Evolutionary conservation across 2,113 vertebrate genomes (phyloP).

Genomic region (Cisticola juncidis): DNA sequence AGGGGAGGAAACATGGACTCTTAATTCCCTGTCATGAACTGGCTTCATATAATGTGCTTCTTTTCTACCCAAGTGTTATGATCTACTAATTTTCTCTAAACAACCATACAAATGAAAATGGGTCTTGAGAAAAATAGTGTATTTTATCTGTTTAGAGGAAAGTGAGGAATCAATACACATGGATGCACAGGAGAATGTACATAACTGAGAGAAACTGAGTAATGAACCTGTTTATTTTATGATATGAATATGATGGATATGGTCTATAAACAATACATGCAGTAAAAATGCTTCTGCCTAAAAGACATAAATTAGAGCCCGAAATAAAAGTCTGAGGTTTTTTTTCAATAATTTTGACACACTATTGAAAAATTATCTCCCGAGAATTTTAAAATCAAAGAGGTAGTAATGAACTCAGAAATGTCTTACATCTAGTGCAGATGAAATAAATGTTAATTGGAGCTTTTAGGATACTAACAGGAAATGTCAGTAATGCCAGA

Average conservation of each 20-base stretch:
- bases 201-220: not conserved
- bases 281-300: not conserved
- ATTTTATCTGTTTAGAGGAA: not conserved
- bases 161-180: not conserved
- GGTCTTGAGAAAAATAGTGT: not conserved
- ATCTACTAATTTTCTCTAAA: not conserved
- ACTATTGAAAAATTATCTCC: not conserved
- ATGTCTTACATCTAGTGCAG: not conserved
- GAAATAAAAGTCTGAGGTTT: not conserved
- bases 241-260: not conserved
- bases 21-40: not conserved
- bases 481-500: not conserved
- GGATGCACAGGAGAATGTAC: not conserved
- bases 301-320: not conserved
- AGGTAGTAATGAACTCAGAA: not conserved
- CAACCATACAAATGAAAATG: not conserved
- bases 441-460: not conserved
- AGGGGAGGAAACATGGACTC: not conserved
- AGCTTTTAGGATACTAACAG: not conserved
- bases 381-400: not conserved
- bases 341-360: not conserved
- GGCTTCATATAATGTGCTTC: rapidly evolving
- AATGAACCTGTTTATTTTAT: not conserved
- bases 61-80: not conserved
- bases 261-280: not conserved